A percentile compares a stretch with the other conserved stretches of the same genome.
These are phyloP conservation scores for Halictus ligatus DNA, from an alignment of 2,888 invertebrate genomes.

Conservation along the genomic window DNA sequence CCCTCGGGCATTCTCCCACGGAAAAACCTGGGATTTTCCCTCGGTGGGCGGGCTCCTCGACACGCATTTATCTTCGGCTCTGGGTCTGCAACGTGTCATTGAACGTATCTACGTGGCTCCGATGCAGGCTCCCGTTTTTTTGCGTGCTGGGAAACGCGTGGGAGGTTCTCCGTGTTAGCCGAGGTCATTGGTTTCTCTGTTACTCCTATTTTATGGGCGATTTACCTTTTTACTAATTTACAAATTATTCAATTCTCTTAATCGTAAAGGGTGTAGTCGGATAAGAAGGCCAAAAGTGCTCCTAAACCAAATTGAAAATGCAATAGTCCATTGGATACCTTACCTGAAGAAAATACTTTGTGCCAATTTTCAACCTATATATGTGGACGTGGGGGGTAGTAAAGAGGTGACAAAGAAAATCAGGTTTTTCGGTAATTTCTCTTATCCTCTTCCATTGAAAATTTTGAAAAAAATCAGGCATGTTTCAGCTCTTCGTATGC, in stretches of 20 bases:
- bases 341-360: too few species aligned
- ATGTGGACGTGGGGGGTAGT: too few species aligned
- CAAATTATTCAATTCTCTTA: not conserved
- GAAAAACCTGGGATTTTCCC: not conserved
- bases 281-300: too few species aligned
- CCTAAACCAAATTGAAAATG: too few species aligned
- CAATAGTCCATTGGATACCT: too few species aligned
- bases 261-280: too few species aligned
- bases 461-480: too few species aligned
- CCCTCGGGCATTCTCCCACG: not conserved
- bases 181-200: not conserved
- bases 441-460: too few species aligned
- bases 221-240: not conserved
- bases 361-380: too few species aligned
- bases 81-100: not conserved
- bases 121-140: not conserved
- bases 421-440: too few species aligned
- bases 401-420: too few species aligned
- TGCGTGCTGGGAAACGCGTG: not conserved
- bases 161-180: not conserved
- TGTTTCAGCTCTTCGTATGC: too few species aligned
- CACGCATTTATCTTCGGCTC: not conserved
- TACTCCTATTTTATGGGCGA: not conserved
- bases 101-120: not conserved
- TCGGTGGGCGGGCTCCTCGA: not conserved